Evolutionary conservation across 1,140 invertebrate genomes (phyloP), one percentile per base, ranked within the genome.

Genomic region (Eumeta japonica): DNA sequence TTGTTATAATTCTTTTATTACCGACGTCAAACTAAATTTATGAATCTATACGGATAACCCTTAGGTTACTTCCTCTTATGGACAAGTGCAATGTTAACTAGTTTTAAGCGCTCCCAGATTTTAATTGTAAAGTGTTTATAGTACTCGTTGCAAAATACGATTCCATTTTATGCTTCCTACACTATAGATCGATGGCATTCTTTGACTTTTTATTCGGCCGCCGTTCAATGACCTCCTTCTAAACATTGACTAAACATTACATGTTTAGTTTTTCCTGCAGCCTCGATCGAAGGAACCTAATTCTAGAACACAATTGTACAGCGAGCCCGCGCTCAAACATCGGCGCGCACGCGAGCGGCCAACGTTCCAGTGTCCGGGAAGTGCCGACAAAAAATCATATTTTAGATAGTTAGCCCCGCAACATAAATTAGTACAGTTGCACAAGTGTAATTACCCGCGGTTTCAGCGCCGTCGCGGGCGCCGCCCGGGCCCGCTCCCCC

Each of bases 81-180:
- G 71, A 74, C 61, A 72, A 68, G 75, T 77, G 75, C 75, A 77
- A 77, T 77, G 72, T 77, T 77, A 68, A 67, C 67, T 77, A 77
- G 68, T 76, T 74, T 67, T 67, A 74, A 70, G 64, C 32, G 39
- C 40, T 53, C 50, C 58, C 46, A 55, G 56, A 50, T 55, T 61
- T 63, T 67, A 58, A 58, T 58, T 67, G 67, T 72, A 68, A 56
- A 63, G n/a, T n/a, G 20, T 24, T 7, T 24, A 7, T 7, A 24
- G 20, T 24, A 24, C 5, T 5, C n/a, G 28, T 30, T 30, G 28
- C n/a, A n/a, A n/a, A n/a, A n/a, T n/a, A n/a, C n/a, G n/a, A n/a
- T n/a, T n/a, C n/a, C n/a, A n/a, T n/a, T n/a, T n/a, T n/a, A n/a
- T n/a, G n/a, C n/a, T n/a, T n/a, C n/a, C n/a, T n/a, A n/a, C n/a